phyloP scores from a whole-genome alignment of 1,140 invertebrate species.

The Brachystomella parvula region DNA sequence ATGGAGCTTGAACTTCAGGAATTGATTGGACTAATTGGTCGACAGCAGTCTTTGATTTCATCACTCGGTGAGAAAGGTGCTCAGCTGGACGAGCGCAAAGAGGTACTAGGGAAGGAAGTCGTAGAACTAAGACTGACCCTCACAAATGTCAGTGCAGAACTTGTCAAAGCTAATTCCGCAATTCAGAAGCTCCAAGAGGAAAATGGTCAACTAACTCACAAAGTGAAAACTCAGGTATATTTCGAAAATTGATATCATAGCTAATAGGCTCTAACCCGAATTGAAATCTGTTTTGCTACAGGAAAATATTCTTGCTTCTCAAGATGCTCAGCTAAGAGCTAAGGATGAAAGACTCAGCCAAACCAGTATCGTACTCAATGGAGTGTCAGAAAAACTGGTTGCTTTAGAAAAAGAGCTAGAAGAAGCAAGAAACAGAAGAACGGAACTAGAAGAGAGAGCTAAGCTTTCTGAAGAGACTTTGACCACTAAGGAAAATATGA shows the following conservation, averaged over 20 bases:
- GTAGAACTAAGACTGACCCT: not conserved
- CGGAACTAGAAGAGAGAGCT: not conserved
- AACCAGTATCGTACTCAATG: not conserved
- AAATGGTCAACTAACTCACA: not conserved
- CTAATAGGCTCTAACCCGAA: no score
- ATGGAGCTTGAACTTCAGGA: not conserved
- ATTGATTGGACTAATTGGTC: not conserved
- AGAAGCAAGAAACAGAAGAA: not conserved
- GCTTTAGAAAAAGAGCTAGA: not conserved
- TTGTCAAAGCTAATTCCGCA: not conserved
- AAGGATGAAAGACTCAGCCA: not conserved
- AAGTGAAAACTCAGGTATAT: not conserved
- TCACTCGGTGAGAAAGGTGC: not conserved
- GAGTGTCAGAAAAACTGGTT: not conserved
- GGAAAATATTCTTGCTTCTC: conserved; percentile 1
- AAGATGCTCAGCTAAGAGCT: not conserved
- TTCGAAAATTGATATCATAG: not conserved
- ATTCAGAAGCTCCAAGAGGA: not conserved
- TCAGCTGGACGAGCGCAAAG: not conserved
- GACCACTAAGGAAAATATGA: not conserved
- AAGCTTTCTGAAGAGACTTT: not conserved
- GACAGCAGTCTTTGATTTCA: not conserved
- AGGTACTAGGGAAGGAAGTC: not conserved
- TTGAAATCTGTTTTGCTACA: not conserved
- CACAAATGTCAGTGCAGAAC: not conserved